Conservation (phyloP, 2,888 invertebrate genomes). For the Eupithecia dodoneata region DNA sequence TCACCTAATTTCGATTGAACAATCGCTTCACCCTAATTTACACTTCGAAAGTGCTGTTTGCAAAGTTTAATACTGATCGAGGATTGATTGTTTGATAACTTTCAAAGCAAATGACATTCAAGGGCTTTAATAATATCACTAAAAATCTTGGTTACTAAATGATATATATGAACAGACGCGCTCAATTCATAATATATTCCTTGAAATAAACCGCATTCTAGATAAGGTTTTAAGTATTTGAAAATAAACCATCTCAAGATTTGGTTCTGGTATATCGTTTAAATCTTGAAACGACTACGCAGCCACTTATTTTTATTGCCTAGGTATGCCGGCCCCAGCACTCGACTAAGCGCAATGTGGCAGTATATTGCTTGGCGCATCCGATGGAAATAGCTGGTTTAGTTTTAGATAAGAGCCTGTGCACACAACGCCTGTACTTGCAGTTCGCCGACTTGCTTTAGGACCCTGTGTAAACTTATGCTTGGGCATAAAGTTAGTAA, state of each 20-base stretch:
- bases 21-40: slow-evolving; percentile 46
- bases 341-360: slow-evolving; percentile 36
- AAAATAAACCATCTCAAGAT: slow-evolving; percentile 16
- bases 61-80: slow-evolving; percentile 31
- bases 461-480: neutral
- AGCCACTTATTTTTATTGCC: slow-evolving; percentile 40
- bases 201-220: neutral
- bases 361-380: slow-evolving; percentile 28
- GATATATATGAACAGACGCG: neutral
- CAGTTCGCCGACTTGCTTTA: neutral
- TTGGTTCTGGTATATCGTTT: slow-evolving; percentile 24
- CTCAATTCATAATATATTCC: neutral
- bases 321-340: slow-evolving; percentile 29
- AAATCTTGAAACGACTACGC: slow-evolving; percentile 33
- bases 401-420: slow-evolving; percentile 11
- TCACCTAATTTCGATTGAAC: slow-evolving; percentile 48
- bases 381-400: slow-evolving; percentile 22
- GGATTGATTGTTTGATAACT: slow-evolving; percentile 25
- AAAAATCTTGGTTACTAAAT: neutral
- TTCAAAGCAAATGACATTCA: slow-evolving; percentile 21
- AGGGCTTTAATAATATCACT: neutral
- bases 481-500: neutral
- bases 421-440: neutral
- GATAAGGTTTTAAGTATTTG: neutral
- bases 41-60: slow-evolving; percentile 41